phyloP scores from a whole-genome alignment of 2,888 invertebrate species.

The Hermaeophaga mercurialis region DNA sequence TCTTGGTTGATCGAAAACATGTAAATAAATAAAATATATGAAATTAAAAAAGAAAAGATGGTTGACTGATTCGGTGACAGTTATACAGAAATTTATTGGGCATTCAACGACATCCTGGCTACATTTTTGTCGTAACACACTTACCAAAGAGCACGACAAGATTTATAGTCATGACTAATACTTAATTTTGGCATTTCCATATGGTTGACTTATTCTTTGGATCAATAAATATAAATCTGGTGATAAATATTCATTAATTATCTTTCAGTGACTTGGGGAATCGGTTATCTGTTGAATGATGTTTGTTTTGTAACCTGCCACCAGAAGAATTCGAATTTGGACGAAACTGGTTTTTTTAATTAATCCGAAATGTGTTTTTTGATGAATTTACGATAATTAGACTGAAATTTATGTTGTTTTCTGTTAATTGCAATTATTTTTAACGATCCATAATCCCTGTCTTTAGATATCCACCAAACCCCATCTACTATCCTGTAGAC shows the following conservation, averaged over 20 bases:
- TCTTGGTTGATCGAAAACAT: too few species aligned
- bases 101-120: slow-evolving; percentile 13
- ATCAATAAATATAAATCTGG: slow-evolving; percentile 24
- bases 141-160: slow-evolving; percentile 21
- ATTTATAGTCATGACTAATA: slow-evolving; percentile 25
- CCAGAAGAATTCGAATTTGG: background rate
- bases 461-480: too few species aligned
- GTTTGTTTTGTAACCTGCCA: slow-evolving; percentile 15
- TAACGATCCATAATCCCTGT: too few species aligned
- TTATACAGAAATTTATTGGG: slow-evolving; percentile 5
- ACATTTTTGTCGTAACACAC: slow-evolving; percentile 13
- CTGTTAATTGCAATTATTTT: too few species aligned
- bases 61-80: slow-evolving; percentile 13
- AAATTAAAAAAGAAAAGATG: slow-evolving; percentile 10
- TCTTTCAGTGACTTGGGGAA: slow-evolving; percentile 11
- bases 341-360: slow-evolving; percentile 1
- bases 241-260: slow-evolving; percentile 22
- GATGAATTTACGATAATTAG: background rate
- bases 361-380: background rate
- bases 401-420: slow-evolving; percentile 3
- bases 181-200: slow-evolving; percentile 25
- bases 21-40: slow-evolving; percentile 3
- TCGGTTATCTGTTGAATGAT: slow-evolving; percentile 18
- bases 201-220: slow-evolving; percentile 21
- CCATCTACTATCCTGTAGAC: too few species aligned